Evolutionary conservation across 2,888 invertebrate species (phyloP).

Genomic region (Agrypnus murinus): DNA sequence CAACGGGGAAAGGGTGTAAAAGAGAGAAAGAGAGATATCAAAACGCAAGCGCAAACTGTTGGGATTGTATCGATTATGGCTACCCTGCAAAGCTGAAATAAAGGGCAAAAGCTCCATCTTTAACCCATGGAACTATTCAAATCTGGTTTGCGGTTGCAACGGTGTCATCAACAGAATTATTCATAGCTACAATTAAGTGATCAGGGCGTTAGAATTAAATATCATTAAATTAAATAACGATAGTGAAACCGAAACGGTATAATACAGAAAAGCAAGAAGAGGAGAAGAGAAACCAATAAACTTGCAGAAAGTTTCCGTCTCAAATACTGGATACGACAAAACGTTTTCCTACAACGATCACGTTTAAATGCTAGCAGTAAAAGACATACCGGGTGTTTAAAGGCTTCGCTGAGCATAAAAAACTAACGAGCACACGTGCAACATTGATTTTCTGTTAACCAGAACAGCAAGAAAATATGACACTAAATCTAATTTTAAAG

Average conservation of each 20-base stretch:
- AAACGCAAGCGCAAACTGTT: constrained; percentile 40
- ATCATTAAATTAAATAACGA: too few relatives aligned
- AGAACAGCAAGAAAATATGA: too few relatives aligned
- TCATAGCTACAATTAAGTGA: neutral
- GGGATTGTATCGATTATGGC: constrained; percentile 45
- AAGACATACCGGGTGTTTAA: constrained; percentile 21
- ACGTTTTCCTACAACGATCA: constrained; percentile 15
- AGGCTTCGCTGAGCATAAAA: neutral
- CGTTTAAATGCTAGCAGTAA: constrained; percentile 17
- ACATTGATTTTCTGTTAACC: neutral
- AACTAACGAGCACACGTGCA: neutral
- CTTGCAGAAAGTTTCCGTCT: constrained; percentile 21
- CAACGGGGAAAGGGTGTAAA: constrained; percentile 31
- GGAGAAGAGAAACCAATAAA: constrained; percentile 17
- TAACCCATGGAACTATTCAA: constrained; percentile 42
- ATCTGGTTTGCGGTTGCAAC: constrained; percentile 30
- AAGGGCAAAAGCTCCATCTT: constrained; percentile 42
- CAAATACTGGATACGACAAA: constrained; percentile 15
- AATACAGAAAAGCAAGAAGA: neutral
- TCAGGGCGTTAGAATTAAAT: neutral
- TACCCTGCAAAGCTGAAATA: constrained; percentile 44
- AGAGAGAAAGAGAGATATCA: constrained; percentile 22
- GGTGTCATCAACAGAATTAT: constrained; percentile 12
- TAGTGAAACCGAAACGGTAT: too few relatives aligned
- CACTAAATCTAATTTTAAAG: too few relatives aligned